Conservation (phyloP, 2,888 invertebrate genomes). For the Xestia ashworthii region DNA sequence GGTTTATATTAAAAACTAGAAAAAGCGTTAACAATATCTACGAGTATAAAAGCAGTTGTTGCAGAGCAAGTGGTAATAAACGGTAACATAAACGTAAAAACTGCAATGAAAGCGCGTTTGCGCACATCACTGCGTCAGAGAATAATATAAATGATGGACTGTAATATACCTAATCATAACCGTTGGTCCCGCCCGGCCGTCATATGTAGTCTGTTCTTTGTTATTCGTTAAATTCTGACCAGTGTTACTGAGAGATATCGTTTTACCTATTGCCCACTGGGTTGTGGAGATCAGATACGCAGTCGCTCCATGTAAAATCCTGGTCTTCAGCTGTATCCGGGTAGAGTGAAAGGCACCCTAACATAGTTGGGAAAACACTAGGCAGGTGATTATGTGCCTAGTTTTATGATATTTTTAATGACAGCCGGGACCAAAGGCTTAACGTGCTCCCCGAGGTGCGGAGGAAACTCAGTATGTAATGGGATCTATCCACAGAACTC, state of each 20-base stretch:
- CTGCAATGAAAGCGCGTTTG: not conserved
- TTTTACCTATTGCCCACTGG: no score
- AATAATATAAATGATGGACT: not conserved
- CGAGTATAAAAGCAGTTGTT: slow-evolving; percentile 3
- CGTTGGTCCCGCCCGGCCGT: no score
- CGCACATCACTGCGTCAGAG: not conserved
- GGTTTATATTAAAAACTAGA: slow-evolving; percentile 1
- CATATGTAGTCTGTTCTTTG: no score
- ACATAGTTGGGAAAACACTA: no score
- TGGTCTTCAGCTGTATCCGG: no score
- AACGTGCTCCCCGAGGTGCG: not conserved
- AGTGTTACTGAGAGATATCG: no score
- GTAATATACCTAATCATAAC: not conserved
- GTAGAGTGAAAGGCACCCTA: no score
- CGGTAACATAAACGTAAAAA: not conserved
- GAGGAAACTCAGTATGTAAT: not conserved
- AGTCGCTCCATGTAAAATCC: no score
- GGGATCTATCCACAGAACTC: not conserved
- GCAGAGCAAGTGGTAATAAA: slow-evolving; percentile 25
- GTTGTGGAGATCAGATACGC: no score
- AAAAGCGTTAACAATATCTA: not conserved
- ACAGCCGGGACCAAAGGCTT: not conserved
- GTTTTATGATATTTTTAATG: no score
- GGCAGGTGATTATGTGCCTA: no score
- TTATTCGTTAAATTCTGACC: no score